These are phyloP conservation scores for Hormaphis cornu DNA, from an alignment of 1,140 invertebrate genomes.

Conservation along the genomic window DNA sequence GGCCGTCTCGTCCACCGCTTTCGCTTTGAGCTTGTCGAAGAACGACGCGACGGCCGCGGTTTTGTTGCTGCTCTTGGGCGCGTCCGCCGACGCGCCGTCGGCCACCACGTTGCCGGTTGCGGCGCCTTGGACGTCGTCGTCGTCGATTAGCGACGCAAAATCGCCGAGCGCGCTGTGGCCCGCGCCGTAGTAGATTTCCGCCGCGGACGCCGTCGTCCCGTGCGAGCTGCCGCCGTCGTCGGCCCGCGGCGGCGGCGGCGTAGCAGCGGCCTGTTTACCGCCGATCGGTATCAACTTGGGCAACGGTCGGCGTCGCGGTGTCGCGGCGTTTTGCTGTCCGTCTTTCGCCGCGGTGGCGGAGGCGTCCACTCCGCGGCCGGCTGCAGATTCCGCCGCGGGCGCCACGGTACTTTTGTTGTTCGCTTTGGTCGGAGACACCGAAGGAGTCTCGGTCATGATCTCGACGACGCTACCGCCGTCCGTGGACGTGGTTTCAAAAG, in stretches of 20 bases:
- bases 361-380: neutral
- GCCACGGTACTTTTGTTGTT: neutral
- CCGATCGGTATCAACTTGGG: slow-evolving; percentile 61
- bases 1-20: slow-evolving; percentile 47
- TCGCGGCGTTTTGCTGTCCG: slow-evolving; percentile 47
- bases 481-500: slow-evolving; percentile 40
- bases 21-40: slow-evolving; percentile 70
- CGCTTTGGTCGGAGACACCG: neutral
- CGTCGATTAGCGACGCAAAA: slow-evolving; percentile 45
- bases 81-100: neutral
- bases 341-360: slow-evolving; percentile 35
- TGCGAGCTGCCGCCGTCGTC: neutral
- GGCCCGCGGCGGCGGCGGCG: neutral
- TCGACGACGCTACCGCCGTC: slow-evolving; percentile 33
- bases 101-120: slow-evolving; percentile 36
- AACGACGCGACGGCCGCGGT: slow-evolving; percentile 51
- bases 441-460: slow-evolving; percentile 11
- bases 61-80: neutral
- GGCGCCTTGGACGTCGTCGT: slow-evolving; percentile 42
- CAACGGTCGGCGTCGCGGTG: slow-evolving; percentile 53
- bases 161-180: slow-evolving; percentile 45
- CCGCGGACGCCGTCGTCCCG: slow-evolving; percentile 35
- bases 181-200: neutral
- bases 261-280: neutral
- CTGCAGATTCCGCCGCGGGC: neutral